These are phyloP conservation scores for Nannoperca australis DNA, from an alignment of 2,797 vertebrate genomes.

Conservation along the genomic window DNA sequence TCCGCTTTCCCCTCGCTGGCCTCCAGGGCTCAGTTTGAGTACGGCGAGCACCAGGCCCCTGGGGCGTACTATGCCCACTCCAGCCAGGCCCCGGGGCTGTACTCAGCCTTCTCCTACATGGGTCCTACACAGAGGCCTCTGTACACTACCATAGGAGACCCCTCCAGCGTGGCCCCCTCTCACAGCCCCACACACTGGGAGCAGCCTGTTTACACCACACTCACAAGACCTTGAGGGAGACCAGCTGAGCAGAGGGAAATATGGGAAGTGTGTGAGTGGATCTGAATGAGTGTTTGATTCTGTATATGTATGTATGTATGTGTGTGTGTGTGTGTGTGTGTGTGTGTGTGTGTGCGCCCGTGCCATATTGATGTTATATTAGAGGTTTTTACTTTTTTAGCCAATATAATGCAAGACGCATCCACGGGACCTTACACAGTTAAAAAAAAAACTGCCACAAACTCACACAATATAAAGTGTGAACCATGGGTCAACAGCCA, in stretches of 20 bases:
- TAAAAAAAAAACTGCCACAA: slow-evolving; percentile 48
- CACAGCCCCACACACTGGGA: slow-evolving; percentile 99
- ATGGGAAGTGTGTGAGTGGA: slow-evolving; percentile 79
- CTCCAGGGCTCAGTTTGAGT: slow-evolving; percentile 97
- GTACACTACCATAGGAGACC: slow-evolving; percentile 98
- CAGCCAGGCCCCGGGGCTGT: slow-evolving; percentile 94
- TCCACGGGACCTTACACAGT: slow-evolving; percentile 64
- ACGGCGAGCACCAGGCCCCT: slow-evolving; percentile 94
- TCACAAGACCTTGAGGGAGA: slow-evolving; percentile 93
- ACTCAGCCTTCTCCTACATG: slow-evolving; percentile 99
- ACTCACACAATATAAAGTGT: slow-evolving; percentile 47
- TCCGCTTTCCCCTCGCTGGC: slow-evolving; percentile 97
- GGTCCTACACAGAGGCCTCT: slow-evolving; percentile 98
- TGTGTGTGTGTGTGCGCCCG: slow-evolving; percentile 34
- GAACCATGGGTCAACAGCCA: slow-evolving; percentile 68
- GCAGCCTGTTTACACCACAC: slow-evolving; percentile 99
- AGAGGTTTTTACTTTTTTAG: slow-evolving; percentile 79
- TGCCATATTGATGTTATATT: slow-evolving; percentile 78
- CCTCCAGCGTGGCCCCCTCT: slow-evolving; percentile 94
- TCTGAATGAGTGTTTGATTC: slow-evolving; percentile 27
- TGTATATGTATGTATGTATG: slow-evolving; percentile 18
- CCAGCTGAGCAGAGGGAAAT: slow-evolving; percentile 77
- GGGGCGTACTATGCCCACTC: slow-evolving; percentile 98
- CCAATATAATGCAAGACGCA: slow-evolving; percentile 67
- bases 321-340: slow-evolving; percentile 3